phyloP scores from a whole-genome alignment of 2,888 invertebrate genomes.

The Pyralis farinalis region DNA sequence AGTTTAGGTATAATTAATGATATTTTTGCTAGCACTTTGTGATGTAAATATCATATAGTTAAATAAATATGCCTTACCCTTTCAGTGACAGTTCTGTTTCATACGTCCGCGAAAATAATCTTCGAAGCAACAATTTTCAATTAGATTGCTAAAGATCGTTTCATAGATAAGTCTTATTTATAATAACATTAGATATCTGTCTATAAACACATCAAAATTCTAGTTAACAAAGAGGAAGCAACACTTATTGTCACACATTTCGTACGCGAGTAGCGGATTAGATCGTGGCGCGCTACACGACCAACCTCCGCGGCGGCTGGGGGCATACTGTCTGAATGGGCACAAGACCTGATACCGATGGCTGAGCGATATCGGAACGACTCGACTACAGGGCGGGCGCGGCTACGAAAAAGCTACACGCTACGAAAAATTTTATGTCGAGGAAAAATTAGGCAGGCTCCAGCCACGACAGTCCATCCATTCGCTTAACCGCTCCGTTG shows the following conservation, averaged over 20 bases:
- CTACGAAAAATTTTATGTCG: slow-evolving; percentile 50
- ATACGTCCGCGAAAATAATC: slow-evolving; percentile 17
- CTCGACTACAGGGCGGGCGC: slow-evolving; percentile 50
- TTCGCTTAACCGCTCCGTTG: slow-evolving; percentile 42
- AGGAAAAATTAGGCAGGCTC: slow-evolving; percentile 65
- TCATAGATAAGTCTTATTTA: slow-evolving; percentile 16
- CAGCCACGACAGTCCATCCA: slow-evolving; percentile 70
- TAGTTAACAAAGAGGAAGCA: slow-evolving; percentile 72
- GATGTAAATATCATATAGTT: background rate
- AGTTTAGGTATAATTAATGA: background rate
- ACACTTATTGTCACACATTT: slow-evolving; percentile 80
- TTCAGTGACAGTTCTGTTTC: slow-evolving; percentile 9
- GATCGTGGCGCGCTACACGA: slow-evolving; percentile 51
- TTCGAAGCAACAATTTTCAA: slow-evolving; percentile 27
- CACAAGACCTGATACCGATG: slow-evolving; percentile 37
- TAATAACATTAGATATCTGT: slow-evolving; percentile 25
- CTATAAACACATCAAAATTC: slow-evolving; percentile 53
- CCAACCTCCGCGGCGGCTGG: slow-evolving; percentile 49
- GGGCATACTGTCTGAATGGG: slow-evolving; percentile 54
- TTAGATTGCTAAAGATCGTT: slow-evolving; percentile 22
- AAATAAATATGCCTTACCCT: slow-evolving; percentile 15
- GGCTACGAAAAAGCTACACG: slow-evolving; percentile 36
- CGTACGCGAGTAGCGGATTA: slow-evolving; percentile 54
- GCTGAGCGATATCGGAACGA: slow-evolving; percentile 39
- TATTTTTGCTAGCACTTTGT: background rate